Base-by-base conservation (phyloP, 2,888 invertebrate genomes). In the Atethmia centrago region DNA sequence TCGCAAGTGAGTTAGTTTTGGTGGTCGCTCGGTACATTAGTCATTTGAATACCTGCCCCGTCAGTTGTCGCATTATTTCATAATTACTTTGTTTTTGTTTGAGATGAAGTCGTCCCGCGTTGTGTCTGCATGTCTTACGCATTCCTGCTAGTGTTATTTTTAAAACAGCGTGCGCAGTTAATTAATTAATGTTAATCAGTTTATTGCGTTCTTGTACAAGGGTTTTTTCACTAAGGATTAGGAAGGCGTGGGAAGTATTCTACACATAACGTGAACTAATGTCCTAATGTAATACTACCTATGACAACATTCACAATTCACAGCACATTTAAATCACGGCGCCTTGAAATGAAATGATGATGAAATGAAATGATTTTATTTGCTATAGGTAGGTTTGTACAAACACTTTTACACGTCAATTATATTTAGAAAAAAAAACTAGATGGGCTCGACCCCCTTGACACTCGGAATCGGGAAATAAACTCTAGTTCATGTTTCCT, bases 31-130 rank as follows among this genome's bases (percentile, higher is more conserved):
- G 42, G 65, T n/a, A 70, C 58, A 49, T 63, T 55, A 64, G 53
- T 75, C 49, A 69, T 72, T 65, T 64, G 71, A 80, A 67, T 72
- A 67, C 51, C 71, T 56, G 62, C 56, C 64, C 78, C 62, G 47
- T 31, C 70, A 83, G 51, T 78, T 70, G 80, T 82, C 78, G 65
- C 78, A 61, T 68, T 36, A 36, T 51, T 65, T 47, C 63, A 47
- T 64, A 56, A 59, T 61, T 51, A 51, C 49, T 25, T 64, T 42
- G 61, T 53, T 63, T 71, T 79, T 53, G 47, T 68, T 63, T 51
- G 31, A 31, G 40, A 63, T 77, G 40, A 58, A 70, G 71, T 66
- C 16, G 47, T 66, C 40, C 25, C 21, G 31, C 58, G n/a, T 58
- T 56, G n/a, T 56, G 45, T 12, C 69, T 56, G 63, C n/a, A 31